Conservation (phyloP, 1,140 invertebrate genomes). For the Tetranychus cinnabarinus region DNA sequence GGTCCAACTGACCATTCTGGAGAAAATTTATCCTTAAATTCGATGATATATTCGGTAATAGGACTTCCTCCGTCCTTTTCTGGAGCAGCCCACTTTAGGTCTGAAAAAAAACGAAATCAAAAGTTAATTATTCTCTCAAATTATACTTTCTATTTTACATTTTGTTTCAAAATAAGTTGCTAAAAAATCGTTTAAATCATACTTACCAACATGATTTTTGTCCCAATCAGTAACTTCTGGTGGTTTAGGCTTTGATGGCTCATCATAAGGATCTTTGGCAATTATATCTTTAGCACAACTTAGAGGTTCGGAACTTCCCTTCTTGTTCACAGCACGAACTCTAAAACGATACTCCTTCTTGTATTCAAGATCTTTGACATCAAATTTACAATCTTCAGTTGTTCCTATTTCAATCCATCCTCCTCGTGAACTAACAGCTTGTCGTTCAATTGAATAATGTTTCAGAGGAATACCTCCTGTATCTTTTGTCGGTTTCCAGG, state of each 20-base stretch:
- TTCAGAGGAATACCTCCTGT: slow-evolving; percentile 72
- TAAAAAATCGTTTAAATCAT: too few relatives aligned
- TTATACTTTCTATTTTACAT: too few relatives aligned
- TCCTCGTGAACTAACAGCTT: slow-evolving; percentile 42
- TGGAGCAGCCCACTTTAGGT: slow-evolving; percentile 73
- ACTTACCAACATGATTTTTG: neutral
- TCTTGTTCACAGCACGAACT: slow-evolving; percentile 73
- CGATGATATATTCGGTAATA: slow-evolving; percentile 72
- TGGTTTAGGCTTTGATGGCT: slow-evolving; percentile 63
- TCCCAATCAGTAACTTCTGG: slow-evolving; percentile 49
- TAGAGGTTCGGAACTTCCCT: slow-evolving; percentile 73
- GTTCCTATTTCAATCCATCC: slow-evolving; percentile 59
- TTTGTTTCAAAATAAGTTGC: too few relatives aligned
- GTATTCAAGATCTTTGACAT: slow-evolving; percentile 59
- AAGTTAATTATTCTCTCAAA: too few relatives aligned
- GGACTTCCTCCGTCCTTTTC: slow-evolving; percentile 75
- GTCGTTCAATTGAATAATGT: slow-evolving; percentile 81
- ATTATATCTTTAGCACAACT: slow-evolving; percentile 68
- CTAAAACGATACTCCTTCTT: slow-evolving; percentile 67
- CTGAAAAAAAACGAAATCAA: neutral
- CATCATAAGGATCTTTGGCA: slow-evolving; percentile 87
- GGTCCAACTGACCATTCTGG: slow-evolving; percentile 38
- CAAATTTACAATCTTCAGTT: slow-evolving; percentile 38
- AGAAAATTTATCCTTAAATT: slow-evolving; percentile 83
- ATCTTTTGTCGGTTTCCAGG: slow-evolving; percentile 74